Percentiles rank a stretch among this genome's conserved stretches.
phyloP scores from a whole-genome alignment of 2,113 vertebrate genomes.

The Oplegnathus fasciatus region DNA sequence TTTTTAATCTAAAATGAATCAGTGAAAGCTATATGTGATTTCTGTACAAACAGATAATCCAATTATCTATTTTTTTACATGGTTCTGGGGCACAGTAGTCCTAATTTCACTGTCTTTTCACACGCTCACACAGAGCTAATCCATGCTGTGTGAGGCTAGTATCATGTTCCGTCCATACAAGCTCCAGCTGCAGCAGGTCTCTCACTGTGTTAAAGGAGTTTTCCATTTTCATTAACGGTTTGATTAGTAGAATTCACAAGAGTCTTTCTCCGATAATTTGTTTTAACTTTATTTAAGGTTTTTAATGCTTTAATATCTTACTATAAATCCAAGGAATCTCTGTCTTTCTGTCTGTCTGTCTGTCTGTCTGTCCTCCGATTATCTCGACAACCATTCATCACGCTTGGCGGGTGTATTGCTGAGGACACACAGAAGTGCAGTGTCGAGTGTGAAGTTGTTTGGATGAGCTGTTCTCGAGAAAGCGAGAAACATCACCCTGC shows the following conservation, averaged over 20 bases:
- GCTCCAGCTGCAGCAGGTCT: neutral
- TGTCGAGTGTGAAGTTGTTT: too few relatives aligned
- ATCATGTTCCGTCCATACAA: neutral
- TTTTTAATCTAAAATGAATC: slow-evolving; percentile 13
- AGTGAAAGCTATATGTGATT: slow-evolving; percentile 22
- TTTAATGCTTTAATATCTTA: slow-evolving; percentile 5
- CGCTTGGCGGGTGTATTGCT: too few relatives aligned
- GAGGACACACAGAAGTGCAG: too few relatives aligned
- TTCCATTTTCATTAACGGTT: neutral
- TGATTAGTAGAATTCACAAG: neutral
- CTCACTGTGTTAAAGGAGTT: neutral
- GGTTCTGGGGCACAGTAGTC: neutral
- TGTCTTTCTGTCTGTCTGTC: too few relatives aligned
- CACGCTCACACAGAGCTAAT: neutral
- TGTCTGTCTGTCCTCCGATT: too few relatives aligned
- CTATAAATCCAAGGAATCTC: too few relatives aligned
- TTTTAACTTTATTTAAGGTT: neutral
- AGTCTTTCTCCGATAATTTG: too few relatives aligned
- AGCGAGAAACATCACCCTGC: too few relatives aligned
- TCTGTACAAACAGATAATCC: neutral
- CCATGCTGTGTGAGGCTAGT: slow-evolving; percentile 5
- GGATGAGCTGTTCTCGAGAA: too few relatives aligned
- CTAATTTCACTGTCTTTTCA: neutral
- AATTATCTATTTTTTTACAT: neutral
- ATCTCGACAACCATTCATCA: too few relatives aligned